A percentile compares a stretch with the other conserved stretches of the same genome.
These are phyloP conservation scores for Dermatophagoides farinae DNA, from an alignment of 1,140 invertebrate species.

Conservation along the genomic window DNA sequence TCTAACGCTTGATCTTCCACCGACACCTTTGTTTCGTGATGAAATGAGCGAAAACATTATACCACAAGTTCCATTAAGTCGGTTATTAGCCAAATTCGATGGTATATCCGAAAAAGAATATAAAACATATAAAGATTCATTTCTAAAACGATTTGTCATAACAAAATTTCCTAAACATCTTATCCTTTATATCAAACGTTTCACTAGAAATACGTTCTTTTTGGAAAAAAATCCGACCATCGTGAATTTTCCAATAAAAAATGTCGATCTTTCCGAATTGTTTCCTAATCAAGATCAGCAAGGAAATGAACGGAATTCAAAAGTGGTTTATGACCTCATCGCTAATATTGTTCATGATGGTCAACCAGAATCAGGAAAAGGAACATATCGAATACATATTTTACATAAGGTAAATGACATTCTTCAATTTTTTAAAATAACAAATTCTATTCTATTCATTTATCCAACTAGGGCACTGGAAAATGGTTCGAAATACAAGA, in stretches of 20 bases:
- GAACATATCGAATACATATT: conserved; percentile 82
- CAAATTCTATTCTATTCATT: not conserved
- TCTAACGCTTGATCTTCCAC: conserved; percentile 85
- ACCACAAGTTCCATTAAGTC: conserved; percentile 87
- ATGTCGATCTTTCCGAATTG: conserved; percentile 93
- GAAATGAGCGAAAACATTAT: conserved; percentile 95
- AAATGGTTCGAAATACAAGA: conserved; percentile 94
- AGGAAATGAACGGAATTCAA: conserved; percentile 32
- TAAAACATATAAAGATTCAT: conserved; percentile 97
- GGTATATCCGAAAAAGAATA: conserved; percentile 89
- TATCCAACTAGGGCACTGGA: conserved; percentile 33
- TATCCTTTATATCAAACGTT: conserved; percentile 90
- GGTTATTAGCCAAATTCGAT: conserved; percentile 85
- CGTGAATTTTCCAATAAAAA: conserved; percentile 96
- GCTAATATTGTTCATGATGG: conserved; percentile 98
- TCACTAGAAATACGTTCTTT: conserved; percentile 97
- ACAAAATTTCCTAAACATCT: conserved; percentile 79
- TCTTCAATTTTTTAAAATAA: not conserved
- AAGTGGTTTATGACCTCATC: conserved; percentile 80
- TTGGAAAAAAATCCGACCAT: conserved; percentile 98
- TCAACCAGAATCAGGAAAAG: conserved; percentile 60
- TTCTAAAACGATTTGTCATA: conserved; percentile 89
- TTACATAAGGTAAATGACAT: conserved; percentile 60
- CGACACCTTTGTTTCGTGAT: conserved; percentile 74
- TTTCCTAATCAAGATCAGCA: conserved; percentile 50